Conservation (phyloP, 2,797 vertebrate species). For the Loriculus beryllinus region DNA sequence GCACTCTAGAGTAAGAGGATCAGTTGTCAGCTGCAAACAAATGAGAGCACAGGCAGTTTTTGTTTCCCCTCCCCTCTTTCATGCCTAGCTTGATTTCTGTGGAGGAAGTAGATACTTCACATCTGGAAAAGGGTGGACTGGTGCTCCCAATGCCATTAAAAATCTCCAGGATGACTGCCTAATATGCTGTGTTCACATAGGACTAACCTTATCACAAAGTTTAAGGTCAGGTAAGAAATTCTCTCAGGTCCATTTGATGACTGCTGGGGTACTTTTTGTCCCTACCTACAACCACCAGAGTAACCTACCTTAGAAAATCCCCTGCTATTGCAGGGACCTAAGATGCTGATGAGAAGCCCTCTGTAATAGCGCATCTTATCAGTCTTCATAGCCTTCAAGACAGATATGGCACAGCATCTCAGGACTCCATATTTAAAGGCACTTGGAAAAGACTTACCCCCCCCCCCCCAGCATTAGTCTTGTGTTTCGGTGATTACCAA, state of each 20-base stretch:
- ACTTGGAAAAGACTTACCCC: not conserved
- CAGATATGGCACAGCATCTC: not conserved
- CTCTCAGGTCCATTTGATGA: not conserved
- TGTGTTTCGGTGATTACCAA: not conserved
- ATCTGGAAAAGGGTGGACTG: not conserved
- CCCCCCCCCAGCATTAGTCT: not conserved
- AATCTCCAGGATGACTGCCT: not conserved
- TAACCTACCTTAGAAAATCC: not conserved
- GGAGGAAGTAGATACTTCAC: not conserved
- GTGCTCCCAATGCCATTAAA: not conserved
- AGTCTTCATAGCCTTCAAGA: not conserved
- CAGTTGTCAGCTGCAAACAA: not conserved
- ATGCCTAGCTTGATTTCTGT: not conserved
- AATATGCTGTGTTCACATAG: not conserved
- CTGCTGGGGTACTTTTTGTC: not conserved
- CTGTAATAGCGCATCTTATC: rapidly evolving
- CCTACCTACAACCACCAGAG: not conserved
- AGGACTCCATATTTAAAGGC: not conserved
- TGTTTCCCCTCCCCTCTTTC: not conserved
- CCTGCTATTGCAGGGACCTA: not conserved
- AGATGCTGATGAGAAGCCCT: not conserved
- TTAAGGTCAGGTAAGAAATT: not conserved
- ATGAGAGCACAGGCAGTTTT: not conserved
- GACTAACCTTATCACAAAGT: not conserved
- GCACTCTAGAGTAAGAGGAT: not conserved